These are phyloP conservation scores for Dermolepida albohirtum DNA, from an alignment of 2,888 invertebrate species.

Conservation along the genomic window DNA sequence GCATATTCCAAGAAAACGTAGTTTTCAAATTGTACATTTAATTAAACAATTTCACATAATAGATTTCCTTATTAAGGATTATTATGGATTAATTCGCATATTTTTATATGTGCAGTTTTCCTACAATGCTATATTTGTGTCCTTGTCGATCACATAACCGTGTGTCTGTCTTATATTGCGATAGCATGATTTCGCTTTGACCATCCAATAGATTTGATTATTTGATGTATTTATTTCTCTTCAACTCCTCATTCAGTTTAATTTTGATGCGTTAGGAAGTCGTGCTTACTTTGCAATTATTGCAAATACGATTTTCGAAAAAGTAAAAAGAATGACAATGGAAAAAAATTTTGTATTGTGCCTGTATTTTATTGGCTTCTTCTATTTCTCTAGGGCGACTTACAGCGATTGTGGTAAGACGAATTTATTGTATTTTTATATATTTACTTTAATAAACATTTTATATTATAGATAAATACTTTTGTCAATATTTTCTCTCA, in stretches of 20 bases:
- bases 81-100: neutral
- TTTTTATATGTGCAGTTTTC: neutral
- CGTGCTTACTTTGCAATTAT: neutral
- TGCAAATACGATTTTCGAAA: neutral
- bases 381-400: slow-evolving; percentile 19
- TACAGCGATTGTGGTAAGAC: slow-evolving; percentile 45
- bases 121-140: neutral
- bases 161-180: neutral
- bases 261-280: slow-evolving; percentile 10
- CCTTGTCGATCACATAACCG: neutral
- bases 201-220: slow-evolving; percentile 7
- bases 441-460: neutral
- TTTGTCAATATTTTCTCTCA: too few species aligned
- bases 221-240: slow-evolving; percentile 22
- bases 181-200: slow-evolving; percentile 5
- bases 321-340: slow-evolving; percentile 14
- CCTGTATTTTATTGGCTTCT: slow-evolving; percentile 21
- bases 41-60: slow-evolving; percentile 13
- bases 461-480: too few species aligned
- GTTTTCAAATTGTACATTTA: neutral
- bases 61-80: slow-evolving; percentile 21
- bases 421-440: too few species aligned
- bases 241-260: slow-evolving; percentile 14
- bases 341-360: neutral
- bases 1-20: neutral